phyloP scores from a whole-genome alignment of 2,888 invertebrate species.

The Cybosia mesomella region DNA sequence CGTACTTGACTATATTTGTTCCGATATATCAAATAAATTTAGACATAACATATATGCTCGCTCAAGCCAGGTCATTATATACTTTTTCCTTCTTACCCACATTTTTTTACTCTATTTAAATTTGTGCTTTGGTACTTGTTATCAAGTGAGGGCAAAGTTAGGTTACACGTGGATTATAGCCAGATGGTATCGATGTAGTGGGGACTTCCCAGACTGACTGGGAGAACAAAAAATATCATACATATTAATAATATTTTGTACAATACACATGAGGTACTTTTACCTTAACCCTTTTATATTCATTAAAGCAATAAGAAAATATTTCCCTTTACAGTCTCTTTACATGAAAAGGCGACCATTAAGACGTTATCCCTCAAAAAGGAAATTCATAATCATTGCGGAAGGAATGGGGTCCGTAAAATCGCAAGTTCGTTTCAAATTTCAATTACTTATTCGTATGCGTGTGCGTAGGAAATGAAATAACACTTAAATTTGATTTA shows the following conservation, averaged over 20 bases:
- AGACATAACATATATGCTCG: no score
- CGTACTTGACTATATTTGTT: no score
- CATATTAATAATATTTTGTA: neutral
- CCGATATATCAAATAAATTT: no score
- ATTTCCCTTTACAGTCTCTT: conserved; percentile 57
- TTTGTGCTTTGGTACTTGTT: no score
- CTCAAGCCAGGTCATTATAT: no score
- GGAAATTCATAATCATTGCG: conserved; percentile 85
- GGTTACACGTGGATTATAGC: no score
- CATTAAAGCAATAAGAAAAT: conserved; percentile 52
- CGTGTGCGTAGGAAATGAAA: conserved; percentile 86
- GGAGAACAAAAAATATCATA: no score
- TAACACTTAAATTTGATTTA: conserved; percentile 86
- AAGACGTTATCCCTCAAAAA: conserved; percentile 60
- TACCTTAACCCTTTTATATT: conserved; percentile 24
- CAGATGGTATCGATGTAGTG: no score
- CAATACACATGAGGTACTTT: neutral
- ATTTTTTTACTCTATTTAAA: no score
- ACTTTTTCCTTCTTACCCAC: no score
- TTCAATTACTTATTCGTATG: conserved; percentile 86
- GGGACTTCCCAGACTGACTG: no score
- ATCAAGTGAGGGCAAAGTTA: no score
- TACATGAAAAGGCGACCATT: conserved; percentile 62
- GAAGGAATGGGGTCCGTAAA: conserved; percentile 77
- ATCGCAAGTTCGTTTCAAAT: conserved; percentile 86